Percentiles rank a stretch among this genome's conserved stretches.
Conservation (phyloP, 2,113 vertebrate genomes). For the Rhynchopsitta pachyrhyncha region DNA sequence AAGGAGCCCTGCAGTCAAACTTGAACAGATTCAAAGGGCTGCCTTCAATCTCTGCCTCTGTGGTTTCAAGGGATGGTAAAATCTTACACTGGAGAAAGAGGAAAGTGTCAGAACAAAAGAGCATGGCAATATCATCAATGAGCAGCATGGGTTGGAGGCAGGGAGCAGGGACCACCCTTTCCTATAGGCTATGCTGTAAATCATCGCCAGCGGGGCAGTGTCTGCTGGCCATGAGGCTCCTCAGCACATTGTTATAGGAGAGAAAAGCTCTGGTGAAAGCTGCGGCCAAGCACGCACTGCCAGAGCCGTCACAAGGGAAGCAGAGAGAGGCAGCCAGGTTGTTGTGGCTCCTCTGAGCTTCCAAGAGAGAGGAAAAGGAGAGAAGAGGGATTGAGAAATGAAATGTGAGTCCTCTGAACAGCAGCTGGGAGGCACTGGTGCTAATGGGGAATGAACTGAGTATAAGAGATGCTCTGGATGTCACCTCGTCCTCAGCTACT, state of each 20-base stretch:
- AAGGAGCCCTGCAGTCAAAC: conserved; percentile 51
- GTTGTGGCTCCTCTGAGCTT: neutral
- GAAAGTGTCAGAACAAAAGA: conserved; percentile 10
- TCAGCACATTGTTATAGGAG: neutral
- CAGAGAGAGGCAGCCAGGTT: conserved; percentile 5
- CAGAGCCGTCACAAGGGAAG: neutral
- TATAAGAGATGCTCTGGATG: neutral
- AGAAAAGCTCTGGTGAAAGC: conserved; percentile 11
- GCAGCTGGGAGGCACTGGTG: neutral
- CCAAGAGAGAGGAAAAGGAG: neutral
- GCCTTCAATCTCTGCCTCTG: neutral
- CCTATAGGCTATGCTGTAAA: neutral
- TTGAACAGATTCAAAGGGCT: conserved; percentile 27
- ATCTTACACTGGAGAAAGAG: neutral
- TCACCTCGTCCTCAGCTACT: neutral
- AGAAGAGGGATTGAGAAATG: neutral
- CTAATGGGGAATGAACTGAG: neutral
- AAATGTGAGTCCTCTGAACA: neutral
- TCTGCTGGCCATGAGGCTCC: neutral
- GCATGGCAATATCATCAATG: neutral
- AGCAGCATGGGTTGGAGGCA: neutral
- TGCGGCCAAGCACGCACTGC: neutral
- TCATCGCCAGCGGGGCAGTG: accelerated
- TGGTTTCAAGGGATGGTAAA: neutral
- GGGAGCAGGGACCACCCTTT: neutral